Evolutionary conservation across 2,797 vertebrate species (phyloP).

Genomic region (Macrochelys suwanniensis): DNA sequence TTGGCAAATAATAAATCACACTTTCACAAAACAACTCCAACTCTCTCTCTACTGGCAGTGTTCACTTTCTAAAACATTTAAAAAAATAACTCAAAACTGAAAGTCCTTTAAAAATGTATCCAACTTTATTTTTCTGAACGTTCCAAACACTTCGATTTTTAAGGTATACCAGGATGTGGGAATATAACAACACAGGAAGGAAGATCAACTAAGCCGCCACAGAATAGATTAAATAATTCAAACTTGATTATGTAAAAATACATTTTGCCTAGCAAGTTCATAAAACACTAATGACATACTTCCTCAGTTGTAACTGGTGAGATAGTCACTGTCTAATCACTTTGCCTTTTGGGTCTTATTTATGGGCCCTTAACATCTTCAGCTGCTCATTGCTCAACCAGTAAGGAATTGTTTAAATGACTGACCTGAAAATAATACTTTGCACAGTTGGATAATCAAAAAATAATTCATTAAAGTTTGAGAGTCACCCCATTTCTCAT

Average conservation of each 20-base stretch:
- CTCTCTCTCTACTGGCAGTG: neutral
- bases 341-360: neutral
- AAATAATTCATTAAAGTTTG: neutral
- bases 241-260: neutral
- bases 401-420: neutral
- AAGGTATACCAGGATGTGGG: neutral
- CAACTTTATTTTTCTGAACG: neutral
- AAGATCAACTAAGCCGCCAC: accelerated
- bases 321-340: neutral
- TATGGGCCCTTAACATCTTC: neutral
- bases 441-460: neutral
- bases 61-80: neutral
- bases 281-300: neutral
- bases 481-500: neutral
- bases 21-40: neutral
- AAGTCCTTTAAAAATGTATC: neutral
- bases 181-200: neutral
- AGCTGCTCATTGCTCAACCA: neutral
- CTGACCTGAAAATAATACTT: neutral
- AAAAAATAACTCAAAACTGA: neutral
- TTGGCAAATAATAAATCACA: neutral
- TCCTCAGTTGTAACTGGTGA: neutral
- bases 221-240: accelerated
- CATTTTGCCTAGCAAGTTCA: neutral
- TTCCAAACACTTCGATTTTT: neutral